Evolutionary conservation across 2,888 invertebrate species (phyloP), one percentile per base, ranked within the genome.

Genomic region (Oxystoma pomonae): DNA sequence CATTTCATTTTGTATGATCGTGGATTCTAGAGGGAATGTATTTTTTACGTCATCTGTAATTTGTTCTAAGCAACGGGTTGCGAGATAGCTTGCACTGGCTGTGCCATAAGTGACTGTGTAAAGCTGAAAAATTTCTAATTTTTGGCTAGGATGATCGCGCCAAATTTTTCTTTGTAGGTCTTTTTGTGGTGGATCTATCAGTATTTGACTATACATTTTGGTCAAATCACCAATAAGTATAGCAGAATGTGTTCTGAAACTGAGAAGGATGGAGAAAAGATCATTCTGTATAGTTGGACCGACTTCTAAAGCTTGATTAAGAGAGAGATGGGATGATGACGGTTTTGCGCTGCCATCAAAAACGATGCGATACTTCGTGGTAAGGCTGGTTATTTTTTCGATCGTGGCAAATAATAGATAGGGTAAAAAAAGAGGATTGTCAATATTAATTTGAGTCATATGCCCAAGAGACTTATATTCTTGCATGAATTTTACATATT

Each of bases 41-140:
- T 20, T 3, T 5, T 17, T 16, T 20, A 22, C 20, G 7, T 62
- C 21, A 1, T 52, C n/a, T 1, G 62, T 16, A 22, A 62, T 59
- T 19, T 62, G 55, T 19, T 55, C 55, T 35, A 62, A 20, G 16
- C 63, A 63, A 22, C 60, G 50, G 5, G 63, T 63, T 3, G 63
- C 20, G 1, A 60, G 18, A 20, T 35, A 63, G 17, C 59, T n/a
- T 0, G 63, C 63, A 1, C 56, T 20, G 1, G 55, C 59, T 12
- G 63, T 63, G 9, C 63, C 63, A 55, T 63, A 63, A 1, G 63
- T 63, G 5, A 63, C 20, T 2, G 63, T 63, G 16, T 63, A 55
- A 1, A 63, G 50, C n/a, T 55, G 59, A 56, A 22, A 63, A 60
- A 53, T 19, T 20, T 56, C 55, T 5, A 63, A 22, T 56, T 56